Base-by-base conservation (phyloP, 2,888 invertebrate genomes). In the Malthinus seriepunctatus region DNA sequence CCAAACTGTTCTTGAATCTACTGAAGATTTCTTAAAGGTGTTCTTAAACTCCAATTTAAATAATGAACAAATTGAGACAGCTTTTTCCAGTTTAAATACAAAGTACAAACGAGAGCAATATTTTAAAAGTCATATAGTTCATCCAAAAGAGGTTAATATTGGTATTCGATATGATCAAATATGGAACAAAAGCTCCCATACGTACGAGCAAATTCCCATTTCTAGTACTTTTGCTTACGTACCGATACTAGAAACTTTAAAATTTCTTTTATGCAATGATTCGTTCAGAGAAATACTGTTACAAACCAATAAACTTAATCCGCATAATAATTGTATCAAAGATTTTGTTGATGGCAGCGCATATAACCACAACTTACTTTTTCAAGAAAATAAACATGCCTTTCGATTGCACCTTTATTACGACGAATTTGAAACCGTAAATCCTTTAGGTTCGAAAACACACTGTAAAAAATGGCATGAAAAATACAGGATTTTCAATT, bases 391-490 rank as follows among this genome's bases (percentile, higher is more conserved):
- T 10, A 35, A 45, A 32, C 11, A 33, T 37, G 38, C 47, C 34
- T 52, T 64, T 9, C 57, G 52, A 49, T 32, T 62, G n/a, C 61
- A 61, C 15, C 8, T 60, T 10, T 64, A 53, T 37, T 64, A 35
- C 50, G 62, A 64, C 33, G 62, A 59, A 33, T 59, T 61, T 34
- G 57, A n/a, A n/a, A n/a, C n/a, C n/a, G n/a, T n/a, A n/a, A n/a
- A n/a, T n/a, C n/a, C n/a, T n/a, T n/a, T n/a, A 10, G 63, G 60
- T n/a, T 51, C 45, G 8, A 63, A 61, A 52, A 56, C 60, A 8
- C n/a, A n/a, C n/a, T n/a, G n/a, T n/a, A n/a, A n/a, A n/a, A n/a
- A n/a, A n/a, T n/a, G n/a, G n/a, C n/a, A n/a, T n/a, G n/a, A n/a
- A n/a, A n/a, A n/a, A n/a, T n/a, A n/a, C n/a, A n/a, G n/a, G n/a